Evolutionary conservation across 2,113 vertebrate genomes (phyloP).

Genomic region (Helogale parvula): DNA sequence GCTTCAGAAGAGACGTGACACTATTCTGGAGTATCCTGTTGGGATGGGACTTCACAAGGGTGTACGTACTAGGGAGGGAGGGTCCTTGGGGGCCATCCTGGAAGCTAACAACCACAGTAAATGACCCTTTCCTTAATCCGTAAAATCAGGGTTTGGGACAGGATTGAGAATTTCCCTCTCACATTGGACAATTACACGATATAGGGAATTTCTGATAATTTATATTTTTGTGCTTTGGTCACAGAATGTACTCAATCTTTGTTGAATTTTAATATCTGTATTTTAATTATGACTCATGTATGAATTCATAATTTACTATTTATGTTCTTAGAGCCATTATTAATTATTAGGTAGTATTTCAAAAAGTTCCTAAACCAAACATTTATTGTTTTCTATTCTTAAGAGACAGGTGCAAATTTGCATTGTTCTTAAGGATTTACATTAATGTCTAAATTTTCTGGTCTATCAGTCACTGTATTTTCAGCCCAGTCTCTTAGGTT

Average conservation of each 20-base stretch:
- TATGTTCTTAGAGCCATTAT: neutral
- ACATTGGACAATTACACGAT: neutral
- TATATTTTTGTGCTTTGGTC: neutral
- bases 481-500: neutral
- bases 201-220: neutral
- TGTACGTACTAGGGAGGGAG: neutral
- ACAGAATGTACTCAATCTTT: neutral
- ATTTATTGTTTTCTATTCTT: neutral
- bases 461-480: neutral
- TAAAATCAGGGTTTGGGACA: neutral
- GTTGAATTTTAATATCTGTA: neutral
- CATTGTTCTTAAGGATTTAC: neutral
- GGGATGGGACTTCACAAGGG: neutral
- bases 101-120: neutral
- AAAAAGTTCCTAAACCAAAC: constrained; percentile 12
- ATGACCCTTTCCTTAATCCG: neutral
- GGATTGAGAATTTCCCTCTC: neutral
- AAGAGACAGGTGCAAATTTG: neutral
- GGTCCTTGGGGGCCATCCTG: neutral
- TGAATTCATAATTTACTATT: neutral
- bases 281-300: neutral
- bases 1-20: neutral
- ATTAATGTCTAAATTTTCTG: neutral
- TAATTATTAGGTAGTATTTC: neutral
- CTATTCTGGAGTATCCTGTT: neutral